phyloP scores from a whole-genome alignment of 1,140 invertebrate species.

The Aphis gossypii region DNA sequence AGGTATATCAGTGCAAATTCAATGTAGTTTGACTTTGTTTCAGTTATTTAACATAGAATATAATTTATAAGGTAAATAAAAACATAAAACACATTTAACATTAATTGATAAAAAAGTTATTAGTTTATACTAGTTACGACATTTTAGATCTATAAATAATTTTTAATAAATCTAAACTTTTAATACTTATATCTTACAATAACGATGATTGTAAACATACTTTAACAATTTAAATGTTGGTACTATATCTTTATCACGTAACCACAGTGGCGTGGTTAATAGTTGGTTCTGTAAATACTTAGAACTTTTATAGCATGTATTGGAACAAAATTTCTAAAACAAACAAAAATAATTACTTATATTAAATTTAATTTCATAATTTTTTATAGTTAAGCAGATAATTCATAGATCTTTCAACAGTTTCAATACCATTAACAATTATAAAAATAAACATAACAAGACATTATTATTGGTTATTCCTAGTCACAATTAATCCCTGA shows the following conservation, averaged over 20 bases:
- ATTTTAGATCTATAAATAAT: too few species aligned
- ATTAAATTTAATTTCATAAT: neutral
- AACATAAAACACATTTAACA: too few species aligned
- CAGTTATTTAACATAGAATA: too few species aligned
- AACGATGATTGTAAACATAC: neutral
- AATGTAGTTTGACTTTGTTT: too few species aligned
- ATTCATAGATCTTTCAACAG: neutral
- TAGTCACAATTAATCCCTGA: neutral
- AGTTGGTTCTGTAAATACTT: slow-evolving; percentile 82
- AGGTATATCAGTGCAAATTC: too few species aligned
- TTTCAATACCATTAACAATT: neutral
- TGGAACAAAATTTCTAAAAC: slow-evolving; percentile 80
- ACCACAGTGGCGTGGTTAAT: slow-evolving; percentile 81
- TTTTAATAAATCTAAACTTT: too few species aligned
- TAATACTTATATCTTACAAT: too few species aligned
- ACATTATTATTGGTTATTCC: neutral
- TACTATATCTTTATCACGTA: slow-evolving; percentile 75
- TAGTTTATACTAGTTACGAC: too few species aligned
- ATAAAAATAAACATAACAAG: neutral
- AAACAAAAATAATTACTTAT: slow-evolving; percentile 15
- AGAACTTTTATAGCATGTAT: slow-evolving; percentile 80
- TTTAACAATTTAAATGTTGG: slow-evolving; percentile 67
- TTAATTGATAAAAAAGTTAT: too few species aligned
- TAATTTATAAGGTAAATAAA: too few species aligned
- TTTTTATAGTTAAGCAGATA: neutral